Evolutionary conservation across 2,113 vertebrate species (phyloP).

Genomic region (Phrynosoma platyrhinos): DNA sequence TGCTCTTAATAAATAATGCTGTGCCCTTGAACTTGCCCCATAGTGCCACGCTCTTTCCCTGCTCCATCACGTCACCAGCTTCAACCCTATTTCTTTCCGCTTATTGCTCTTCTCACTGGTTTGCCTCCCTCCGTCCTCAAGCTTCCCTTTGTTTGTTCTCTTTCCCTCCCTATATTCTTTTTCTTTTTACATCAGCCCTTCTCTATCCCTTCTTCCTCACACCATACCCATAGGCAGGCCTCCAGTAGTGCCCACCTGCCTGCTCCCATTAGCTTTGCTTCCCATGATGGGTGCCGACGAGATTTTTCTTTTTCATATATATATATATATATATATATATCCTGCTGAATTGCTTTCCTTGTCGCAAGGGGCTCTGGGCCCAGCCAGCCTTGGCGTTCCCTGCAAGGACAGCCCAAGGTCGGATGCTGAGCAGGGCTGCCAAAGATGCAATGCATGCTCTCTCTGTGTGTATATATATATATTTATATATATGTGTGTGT

Average conservation of each 20-base stretch:
- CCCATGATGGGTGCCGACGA: background rate
- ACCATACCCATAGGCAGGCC: background rate
- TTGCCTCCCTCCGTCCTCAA: constrained; percentile 6
- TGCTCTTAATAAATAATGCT: background rate
- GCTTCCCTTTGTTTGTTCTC: background rate
- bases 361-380: constrained; percentile 6
- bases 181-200: background rate
- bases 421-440: background rate
- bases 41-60: no score
- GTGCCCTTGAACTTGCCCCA: background rate
- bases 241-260: background rate
- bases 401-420: constrained; percentile 45
- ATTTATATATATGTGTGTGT: background rate
- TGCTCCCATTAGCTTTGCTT: background rate
- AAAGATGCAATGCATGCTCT: background rate
- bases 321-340: no score
- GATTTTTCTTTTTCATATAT: background rate
- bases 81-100: background rate
- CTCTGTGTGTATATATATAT: background rate
- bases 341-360: background rate
- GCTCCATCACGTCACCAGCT: no score
- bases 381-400: background rate
- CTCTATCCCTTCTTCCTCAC: background rate
- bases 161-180: background rate
- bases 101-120: no score